phyloP scores from a whole-genome alignment of 2,888 invertebrate species.

The Drosophila dives region DNA sequence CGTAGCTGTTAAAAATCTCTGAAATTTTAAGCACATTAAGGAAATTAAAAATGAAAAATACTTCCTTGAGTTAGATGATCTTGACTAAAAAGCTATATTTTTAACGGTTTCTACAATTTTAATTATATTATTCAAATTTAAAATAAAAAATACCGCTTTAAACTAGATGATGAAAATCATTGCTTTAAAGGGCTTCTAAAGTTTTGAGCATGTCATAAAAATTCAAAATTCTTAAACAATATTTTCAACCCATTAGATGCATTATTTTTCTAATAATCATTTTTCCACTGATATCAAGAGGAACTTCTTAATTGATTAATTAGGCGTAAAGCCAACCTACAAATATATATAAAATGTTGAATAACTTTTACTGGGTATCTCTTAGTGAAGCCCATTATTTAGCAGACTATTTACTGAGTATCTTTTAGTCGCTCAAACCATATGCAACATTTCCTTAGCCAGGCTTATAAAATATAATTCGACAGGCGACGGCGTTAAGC shows the following conservation, averaged over 20 bases:
- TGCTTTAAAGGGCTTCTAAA: no score
- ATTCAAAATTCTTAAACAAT: neutral
- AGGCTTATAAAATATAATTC: constrained; percentile 76
- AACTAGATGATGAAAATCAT: no score
- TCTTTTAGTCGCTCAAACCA: constrained; percentile 6
- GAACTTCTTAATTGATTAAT: rapidly evolving
- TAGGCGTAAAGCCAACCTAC: neutral
- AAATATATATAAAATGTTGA: neutral
- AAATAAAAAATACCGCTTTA: neutral
- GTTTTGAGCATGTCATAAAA: no score
- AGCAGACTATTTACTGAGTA: constrained; percentile 17
- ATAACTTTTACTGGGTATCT: neutral
- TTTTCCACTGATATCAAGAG: neutral
- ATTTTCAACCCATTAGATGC: neutral
- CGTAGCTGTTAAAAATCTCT: rapidly evolving
- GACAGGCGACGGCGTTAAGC: constrained; percentile 64
- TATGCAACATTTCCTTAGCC: constrained; percentile 8
- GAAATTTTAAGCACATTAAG: no score
- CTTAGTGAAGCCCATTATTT: neutral
- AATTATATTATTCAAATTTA: no score
- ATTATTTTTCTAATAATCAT: neutral
- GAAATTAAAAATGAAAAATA: no score
- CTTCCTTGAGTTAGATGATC: no score
- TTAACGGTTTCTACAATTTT: no score
- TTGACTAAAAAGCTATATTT: no score